These are phyloP conservation scores for Plagodis dolabraria DNA, from an alignment of 2,888 invertebrate genomes.

Conservation along the genomic window DNA sequence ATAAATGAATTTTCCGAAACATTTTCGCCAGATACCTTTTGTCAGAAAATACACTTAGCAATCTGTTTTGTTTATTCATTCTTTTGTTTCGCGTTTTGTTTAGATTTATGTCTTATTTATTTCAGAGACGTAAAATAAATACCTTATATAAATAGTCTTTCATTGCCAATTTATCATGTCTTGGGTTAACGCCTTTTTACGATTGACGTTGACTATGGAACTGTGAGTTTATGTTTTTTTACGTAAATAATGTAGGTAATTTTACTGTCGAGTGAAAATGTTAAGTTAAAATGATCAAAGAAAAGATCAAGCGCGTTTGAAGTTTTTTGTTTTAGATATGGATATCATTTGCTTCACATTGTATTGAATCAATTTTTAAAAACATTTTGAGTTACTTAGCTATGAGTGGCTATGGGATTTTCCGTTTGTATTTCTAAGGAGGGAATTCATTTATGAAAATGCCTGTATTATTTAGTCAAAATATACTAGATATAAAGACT, in stretches of 20 bases:
- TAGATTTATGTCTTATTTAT: slow-evolving; percentile 32
- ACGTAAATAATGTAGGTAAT: slow-evolving; percentile 7
- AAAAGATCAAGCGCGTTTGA: too few relatives aligned
- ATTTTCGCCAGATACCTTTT: slow-evolving; percentile 17
- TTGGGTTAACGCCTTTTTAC: slow-evolving; percentile 25
- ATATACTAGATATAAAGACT: too few relatives aligned
- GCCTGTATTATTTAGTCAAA: too few relatives aligned
- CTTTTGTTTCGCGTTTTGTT: slow-evolving; percentile 4
- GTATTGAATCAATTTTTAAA: too few relatives aligned
- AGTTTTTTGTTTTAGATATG: too few relatives aligned
- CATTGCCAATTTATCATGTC: slow-evolving; percentile 30
- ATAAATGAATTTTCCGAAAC: slow-evolving; percentile 21
- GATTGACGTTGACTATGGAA: slow-evolving; percentile 16
- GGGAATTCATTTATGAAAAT: too few relatives aligned
- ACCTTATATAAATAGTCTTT: slow-evolving; percentile 27
- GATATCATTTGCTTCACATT: too few relatives aligned
- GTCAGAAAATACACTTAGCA: slow-evolving; percentile 1
- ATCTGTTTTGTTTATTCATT: slow-evolving; percentile 21
- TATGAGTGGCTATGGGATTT: background rate
- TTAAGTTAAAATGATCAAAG: too few relatives aligned
- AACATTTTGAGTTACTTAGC: background rate
- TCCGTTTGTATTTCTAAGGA: too few relatives aligned
- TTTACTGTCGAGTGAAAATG: background rate
- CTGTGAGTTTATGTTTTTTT: slow-evolving; percentile 7
- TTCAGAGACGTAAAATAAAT: slow-evolving; percentile 33